Percentiles rank a stretch among this genome's conserved stretches.
phyloP scores from a whole-genome alignment of 2,797 vertebrate species.

The Trichosurus vulpecula region DNA sequence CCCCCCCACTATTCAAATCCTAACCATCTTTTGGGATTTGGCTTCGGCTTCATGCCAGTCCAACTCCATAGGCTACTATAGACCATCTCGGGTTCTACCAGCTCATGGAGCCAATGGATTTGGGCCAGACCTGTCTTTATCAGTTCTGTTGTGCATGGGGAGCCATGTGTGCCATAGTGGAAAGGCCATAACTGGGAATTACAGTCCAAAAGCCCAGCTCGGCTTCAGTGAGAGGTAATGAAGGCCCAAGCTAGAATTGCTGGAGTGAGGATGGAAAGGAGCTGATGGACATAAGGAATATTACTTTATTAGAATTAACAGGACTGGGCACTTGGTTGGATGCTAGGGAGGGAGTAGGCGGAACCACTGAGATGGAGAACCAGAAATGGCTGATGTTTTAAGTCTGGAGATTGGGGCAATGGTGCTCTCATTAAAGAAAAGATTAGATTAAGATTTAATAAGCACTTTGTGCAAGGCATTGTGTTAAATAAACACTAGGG shows the following conservation, averaged over 20 bases:
- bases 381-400: background rate
- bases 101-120: background rate
- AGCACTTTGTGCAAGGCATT: background rate
- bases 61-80: background rate
- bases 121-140: background rate
- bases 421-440: background rate
- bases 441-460: background rate
- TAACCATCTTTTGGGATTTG: background rate
- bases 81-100: background rate
- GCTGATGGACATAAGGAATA: background rate
- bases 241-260: background rate
- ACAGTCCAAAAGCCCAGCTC: background rate
- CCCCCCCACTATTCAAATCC: background rate
- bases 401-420: background rate
- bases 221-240: background rate
- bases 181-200: background rate
- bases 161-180: background rate
- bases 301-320: background rate
- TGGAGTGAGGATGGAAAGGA: background rate
- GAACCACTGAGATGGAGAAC: background rate
- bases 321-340: background rate
- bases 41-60: background rate
- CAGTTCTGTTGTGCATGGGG: background rate
- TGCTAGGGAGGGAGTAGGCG: background rate
- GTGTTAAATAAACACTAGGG: background rate